These are phyloP conservation scores for Nomada fucata DNA, from an alignment of 2,888 invertebrate species.

Conservation along the genomic window DNA sequence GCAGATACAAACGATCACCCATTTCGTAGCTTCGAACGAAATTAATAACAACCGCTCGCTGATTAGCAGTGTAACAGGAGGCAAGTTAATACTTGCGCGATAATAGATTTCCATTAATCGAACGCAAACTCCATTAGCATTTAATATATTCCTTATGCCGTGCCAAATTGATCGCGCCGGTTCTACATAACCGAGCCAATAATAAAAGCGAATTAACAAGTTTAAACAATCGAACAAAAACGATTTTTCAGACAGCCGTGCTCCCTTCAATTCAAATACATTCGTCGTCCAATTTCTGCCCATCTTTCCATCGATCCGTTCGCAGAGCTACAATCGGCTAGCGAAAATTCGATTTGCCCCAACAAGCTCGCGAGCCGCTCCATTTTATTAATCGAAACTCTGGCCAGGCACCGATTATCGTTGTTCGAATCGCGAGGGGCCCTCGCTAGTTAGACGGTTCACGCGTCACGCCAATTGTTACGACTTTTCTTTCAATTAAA, in stretches of 20 bases:
- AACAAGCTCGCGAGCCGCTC: background rate
- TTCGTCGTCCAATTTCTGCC: too few relatives aligned
- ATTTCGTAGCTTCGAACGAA: background rate
- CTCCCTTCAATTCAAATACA: background rate
- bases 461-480: accelerated
- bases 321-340: too few relatives aligned
- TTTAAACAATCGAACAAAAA: background rate
- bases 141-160: too few relatives aligned
- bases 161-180: too few relatives aligned
- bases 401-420: background rate
- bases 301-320: too few relatives aligned
- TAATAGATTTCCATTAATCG: background rate
- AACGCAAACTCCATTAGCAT: background rate
- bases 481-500: conserved; percentile 7
- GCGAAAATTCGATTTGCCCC: background rate
- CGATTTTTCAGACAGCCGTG: too few relatives aligned
- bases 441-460: background rate
- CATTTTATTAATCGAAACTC: background rate
- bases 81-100: background rate
- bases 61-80: background rate
- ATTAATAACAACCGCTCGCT: background rate
- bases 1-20: background rate
- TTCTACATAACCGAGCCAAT: too few relatives aligned
- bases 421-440: background rate
- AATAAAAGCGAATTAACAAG: too few relatives aligned